phyloP scores from a whole-genome alignment of 2,797 vertebrate genomes.

The Spinus olivaceus region DNA sequence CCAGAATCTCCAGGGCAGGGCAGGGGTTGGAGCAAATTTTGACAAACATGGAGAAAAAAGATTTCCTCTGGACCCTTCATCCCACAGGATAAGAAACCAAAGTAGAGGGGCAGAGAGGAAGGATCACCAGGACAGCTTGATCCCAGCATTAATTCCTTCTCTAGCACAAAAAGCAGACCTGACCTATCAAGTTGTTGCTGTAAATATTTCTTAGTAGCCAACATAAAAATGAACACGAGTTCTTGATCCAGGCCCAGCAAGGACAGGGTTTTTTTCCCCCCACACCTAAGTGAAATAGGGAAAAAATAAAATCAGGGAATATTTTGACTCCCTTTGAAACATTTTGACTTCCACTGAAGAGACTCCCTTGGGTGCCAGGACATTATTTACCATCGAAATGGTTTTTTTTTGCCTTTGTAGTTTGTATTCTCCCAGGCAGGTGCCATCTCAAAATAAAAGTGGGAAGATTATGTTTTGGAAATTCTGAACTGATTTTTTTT shows the following conservation, averaged over 20 bases:
- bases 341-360: neutral
- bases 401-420: neutral
- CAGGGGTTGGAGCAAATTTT: neutral
- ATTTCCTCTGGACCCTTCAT: neutral
- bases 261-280: neutral
- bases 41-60: neutral
- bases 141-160: neutral
- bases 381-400: neutral
- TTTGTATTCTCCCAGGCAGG: neutral
- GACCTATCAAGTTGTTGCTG: neutral
- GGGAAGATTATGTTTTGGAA: constrained; percentile 15
- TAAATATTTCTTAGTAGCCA: neutral
- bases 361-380: neutral
- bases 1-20: neutral
- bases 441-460: neutral
- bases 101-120: neutral
- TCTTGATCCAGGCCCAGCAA: neutral
- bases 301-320: neutral
- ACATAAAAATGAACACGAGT: neutral
- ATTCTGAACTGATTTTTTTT: neutral
- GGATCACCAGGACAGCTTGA: neutral
- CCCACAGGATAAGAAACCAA: neutral
- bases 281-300: neutral
- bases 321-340: constrained; percentile 34
- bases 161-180: neutral